Conservation (phyloP, 2,888 invertebrate genomes). For the Tipula vernalis region DNA sequence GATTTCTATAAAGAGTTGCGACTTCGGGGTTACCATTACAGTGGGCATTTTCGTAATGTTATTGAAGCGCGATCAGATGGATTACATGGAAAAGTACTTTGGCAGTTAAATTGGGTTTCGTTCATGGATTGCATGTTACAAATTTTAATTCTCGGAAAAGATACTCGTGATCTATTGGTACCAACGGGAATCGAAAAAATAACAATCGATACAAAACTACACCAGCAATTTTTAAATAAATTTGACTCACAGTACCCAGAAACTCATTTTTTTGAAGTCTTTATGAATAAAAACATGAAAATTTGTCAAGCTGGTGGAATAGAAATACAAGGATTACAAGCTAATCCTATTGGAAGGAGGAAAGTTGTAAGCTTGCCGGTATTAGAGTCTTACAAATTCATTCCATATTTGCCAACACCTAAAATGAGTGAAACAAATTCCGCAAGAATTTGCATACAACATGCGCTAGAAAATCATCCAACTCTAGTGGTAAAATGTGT, state of each 20-base stretch:
- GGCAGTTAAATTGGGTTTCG: constrained; percentile 76
- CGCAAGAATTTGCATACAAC: too few relatives aligned
- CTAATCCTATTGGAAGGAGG: too few relatives aligned
- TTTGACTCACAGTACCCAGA: constrained; percentile 24
- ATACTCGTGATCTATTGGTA: constrained; percentile 55
- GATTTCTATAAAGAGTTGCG: constrained; percentile 22
- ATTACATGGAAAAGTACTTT: constrained; percentile 36
- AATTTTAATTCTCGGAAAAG: constrained; percentile 56
- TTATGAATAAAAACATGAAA: constrained; percentile 24
- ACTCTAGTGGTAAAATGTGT: constrained; percentile 47
- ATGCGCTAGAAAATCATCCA: constrained; percentile 50
- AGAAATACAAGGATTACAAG: too few relatives aligned
- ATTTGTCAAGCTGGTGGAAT: constrained; percentile 19
- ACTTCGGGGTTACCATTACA: constrained; percentile 35
- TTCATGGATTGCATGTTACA: constrained; percentile 86
- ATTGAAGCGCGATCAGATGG: constrained; percentile 29
- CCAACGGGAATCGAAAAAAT: constrained; percentile 63
- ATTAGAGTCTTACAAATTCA: too few relatives aligned
- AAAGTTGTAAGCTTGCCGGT: too few relatives aligned
- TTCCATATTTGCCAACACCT: too few relatives aligned
- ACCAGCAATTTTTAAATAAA: constrained; percentile 35
- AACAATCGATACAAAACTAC: constrained; percentile 52
- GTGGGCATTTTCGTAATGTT: constrained; percentile 28
- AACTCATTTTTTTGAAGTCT: constrained; percentile 6
- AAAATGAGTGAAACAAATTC: too few relatives aligned